Percentiles rank a stretch among this genome's conserved stretches.
phyloP scores from a whole-genome alignment of 2,113 vertebrate species.

The Pollimyrus isidori region DNA sequence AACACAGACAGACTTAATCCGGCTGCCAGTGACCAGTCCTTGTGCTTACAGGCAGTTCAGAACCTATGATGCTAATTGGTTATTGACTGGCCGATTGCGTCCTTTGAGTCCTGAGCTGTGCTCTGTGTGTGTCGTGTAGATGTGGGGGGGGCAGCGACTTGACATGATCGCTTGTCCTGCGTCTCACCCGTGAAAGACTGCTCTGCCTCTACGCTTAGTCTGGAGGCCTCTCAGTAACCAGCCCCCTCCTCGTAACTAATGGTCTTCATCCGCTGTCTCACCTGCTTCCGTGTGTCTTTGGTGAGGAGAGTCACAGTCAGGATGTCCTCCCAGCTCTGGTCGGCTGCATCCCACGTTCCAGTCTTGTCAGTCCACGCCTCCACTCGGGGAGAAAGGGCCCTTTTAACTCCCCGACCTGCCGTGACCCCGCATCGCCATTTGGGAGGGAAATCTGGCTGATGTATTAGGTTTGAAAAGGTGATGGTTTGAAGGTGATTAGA shows the following conservation, averaged over 20 bases:
- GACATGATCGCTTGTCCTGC: background rate
- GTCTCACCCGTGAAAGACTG: background rate
- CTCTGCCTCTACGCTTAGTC: background rate
- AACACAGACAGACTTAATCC: conserved; percentile 15
- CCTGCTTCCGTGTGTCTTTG: background rate
- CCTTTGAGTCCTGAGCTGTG: background rate
- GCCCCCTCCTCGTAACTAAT: background rate
- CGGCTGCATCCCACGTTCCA: background rate
- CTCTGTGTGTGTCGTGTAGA: background rate
- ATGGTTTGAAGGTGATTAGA: background rate
- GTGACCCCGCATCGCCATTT: background rate
- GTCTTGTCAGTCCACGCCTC: background rate
- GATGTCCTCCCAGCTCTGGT: background rate
- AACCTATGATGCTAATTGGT: conserved; percentile 26
- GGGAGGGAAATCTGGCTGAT: background rate
- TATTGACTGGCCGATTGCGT: conserved; percentile 26
- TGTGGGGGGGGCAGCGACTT: background rate
- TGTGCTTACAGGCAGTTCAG: conserved; percentile 5
- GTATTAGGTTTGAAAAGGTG: background rate
- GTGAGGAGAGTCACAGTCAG: background rate
- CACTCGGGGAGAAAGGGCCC: background rate
- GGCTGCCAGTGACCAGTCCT: background rate
- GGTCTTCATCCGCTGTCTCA: background rate
- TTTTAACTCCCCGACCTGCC: background rate
- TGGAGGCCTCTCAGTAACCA: background rate